Evolutionary conservation across 2,888 invertebrate species (phyloP), one percentile per base, ranked within the genome.

Genomic region (Glomeris marginata): DNA sequence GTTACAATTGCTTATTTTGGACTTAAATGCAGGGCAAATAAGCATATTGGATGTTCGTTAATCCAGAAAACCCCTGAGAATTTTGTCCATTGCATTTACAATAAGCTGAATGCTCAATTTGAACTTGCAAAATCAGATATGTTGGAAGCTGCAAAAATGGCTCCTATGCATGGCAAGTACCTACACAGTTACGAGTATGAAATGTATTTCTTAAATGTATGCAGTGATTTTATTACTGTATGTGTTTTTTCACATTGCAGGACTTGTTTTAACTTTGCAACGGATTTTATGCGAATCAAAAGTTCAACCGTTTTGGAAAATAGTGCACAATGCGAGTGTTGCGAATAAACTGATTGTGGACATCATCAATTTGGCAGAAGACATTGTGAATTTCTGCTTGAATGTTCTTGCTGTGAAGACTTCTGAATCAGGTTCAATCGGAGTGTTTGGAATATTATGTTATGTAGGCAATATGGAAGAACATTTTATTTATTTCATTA

Each of bases 181-280:
- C n/a, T n/a, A n/a, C n/a, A 62, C 64, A 38, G 61, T 63, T 15
- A 60, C 62, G 47, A 69, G 72, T 1, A 63, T 71, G 40, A 71
- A 71, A 59, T 73, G 73, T 53, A 53, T 62, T 10, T n/a, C n/a
- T n/a, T n/a, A n/a, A n/a, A n/a, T n/a, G n/a, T n/a, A n/a, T n/a
- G 28, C 28, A 28, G 21, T n/a, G 11, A 8, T 22, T 36, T 16
- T 36, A 20, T 34, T 16, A 3, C 10, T 33, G 3, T 40, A n/a
- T 13, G 13, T 34, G 45, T 45, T 45, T 41, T 35, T 2, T 37
- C 36, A 41, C 22, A 28, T 41, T 51, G 18, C 41, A 55, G 55
- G 55, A 37, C 16, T 53, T 2, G 22, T 56, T 36, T 40, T 51
- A 2, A 54, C 54, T 16, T 43, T 56, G 15, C 45, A 52, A 13